These are phyloP conservation scores for Drosophila ananassae DNA, from an alignment of 1,140 invertebrate species.

Conservation along the genomic window DNA sequence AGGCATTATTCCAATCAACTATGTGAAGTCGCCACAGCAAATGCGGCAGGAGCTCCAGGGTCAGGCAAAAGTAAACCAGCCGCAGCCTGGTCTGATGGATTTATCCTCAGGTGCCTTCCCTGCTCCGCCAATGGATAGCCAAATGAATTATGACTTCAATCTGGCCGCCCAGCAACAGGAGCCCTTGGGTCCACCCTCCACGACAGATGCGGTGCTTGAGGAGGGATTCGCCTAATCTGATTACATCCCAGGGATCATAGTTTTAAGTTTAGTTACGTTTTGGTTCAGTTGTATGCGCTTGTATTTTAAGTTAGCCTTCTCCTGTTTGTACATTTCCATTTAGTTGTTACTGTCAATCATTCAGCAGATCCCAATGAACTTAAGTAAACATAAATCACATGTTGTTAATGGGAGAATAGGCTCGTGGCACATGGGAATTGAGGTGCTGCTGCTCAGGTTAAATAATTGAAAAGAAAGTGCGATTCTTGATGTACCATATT, in stretches of 20 bases:
- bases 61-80: constrained; percentile 27
- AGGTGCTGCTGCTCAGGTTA: not conserved
- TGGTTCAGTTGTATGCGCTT: constrained; percentile 19
- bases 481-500: constrained; percentile 61
- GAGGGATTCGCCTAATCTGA: constrained; percentile 56
- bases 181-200: constrained; percentile 62
- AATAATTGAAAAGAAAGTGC: constrained; percentile 1
- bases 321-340: constrained; percentile 54
- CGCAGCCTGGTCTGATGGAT: constrained; percentile 68
- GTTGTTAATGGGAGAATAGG: not conserved
- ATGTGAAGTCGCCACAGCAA: constrained; percentile 87
- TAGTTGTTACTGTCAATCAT: constrained; percentile 20
- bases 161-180: constrained; percentile 65
- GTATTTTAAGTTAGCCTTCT: constrained; percentile 41
- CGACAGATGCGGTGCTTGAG: constrained; percentile 39
- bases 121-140: constrained; percentile 57
- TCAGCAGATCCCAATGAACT: constrained; percentile 26
- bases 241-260: not conserved
- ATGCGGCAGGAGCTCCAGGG: constrained; percentile 61
- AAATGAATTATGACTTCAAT: constrained; percentile 69
- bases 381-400: constrained; percentile 27
- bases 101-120: constrained; percentile 67
- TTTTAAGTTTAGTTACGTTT: constrained; percentile 39
- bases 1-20: constrained; percentile 92
- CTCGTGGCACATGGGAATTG: not conserved